Evolutionary conservation across 2,888 invertebrate species (phyloP), one percentile per base, ranked within the genome.

Genomic region (Diaphora mendica): DNA sequence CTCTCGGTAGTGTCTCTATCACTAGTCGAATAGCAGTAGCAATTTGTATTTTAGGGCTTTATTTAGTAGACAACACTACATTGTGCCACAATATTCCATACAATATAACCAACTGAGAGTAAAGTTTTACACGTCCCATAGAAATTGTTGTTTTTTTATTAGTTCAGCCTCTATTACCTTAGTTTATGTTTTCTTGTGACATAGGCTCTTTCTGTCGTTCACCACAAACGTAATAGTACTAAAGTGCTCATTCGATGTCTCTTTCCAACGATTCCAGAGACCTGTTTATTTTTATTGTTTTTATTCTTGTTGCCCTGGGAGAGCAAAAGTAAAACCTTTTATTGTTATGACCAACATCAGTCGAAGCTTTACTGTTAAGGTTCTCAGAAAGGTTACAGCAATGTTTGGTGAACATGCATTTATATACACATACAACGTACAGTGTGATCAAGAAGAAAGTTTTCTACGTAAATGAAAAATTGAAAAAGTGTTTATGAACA

Each of bases 291-390:
- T 83, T 81, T 74, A 81, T 82, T 80, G 66, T 78, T 79, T 81
- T 83, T 79, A 82, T 80, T 82, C 82, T 78, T 76, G 81, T 80
- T 71, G 48, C 67, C 74, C 76, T 70, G 74, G 76, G 65, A 75
- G 73, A 74, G 81, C 73, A 62, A 81, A 83, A 79, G 81, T 83
- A 76, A 83, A 83, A 83, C 77, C 79, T 82, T 82, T 83, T 82
- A 82, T 83, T 81, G 82, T 81, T 76, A 81, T 70, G 79, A 64
- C 77, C 73, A 74, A 69, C 82, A 82, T 83, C 83, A 83, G 70
- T 82, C 73, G 74, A 81, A 80, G 68, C 67, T 77, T 73, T 79
- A 83, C 79, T 82, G 79, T 81, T 70, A 30, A 59, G 62, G 44
- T 62, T 39, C 70, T 30, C 42, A 17, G 44, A 20, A 71, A 44